phyloP scores from a whole-genome alignment of 2,113 vertebrate species.

The Mastomys coucha region DNA sequence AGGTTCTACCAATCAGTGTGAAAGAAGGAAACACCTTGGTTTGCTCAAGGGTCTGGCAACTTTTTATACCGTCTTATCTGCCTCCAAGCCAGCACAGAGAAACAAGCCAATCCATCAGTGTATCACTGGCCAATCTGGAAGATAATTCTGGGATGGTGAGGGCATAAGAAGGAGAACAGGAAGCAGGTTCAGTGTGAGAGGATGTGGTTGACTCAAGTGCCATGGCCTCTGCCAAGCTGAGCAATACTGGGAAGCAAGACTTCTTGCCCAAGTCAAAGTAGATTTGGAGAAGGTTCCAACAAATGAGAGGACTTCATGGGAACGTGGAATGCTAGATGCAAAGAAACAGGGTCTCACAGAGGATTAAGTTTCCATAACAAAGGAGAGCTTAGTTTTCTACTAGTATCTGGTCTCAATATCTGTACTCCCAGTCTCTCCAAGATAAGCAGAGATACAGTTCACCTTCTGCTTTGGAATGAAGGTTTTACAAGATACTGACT shows the following conservation, averaged over 20 bases:
- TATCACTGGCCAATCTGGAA: slow-evolving; percentile 3
- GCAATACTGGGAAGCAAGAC: neutral
- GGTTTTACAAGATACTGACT: neutral
- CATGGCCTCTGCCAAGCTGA: neutral
- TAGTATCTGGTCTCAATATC: neutral
- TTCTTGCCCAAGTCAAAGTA: neutral
- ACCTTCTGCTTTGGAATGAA: neutral
- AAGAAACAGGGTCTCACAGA: neutral
- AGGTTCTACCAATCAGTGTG: neutral
- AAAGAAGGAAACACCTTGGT: neutral
- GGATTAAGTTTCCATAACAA: neutral
- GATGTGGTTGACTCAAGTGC: neutral
- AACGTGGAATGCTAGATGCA: neutral
- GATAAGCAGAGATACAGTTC: neutral
- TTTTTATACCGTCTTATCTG: neutral
- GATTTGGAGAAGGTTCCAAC: neutral
- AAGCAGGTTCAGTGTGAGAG: neutral
- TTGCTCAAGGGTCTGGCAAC: neutral
- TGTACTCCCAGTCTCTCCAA: neutral
- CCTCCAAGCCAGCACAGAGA: neutral
- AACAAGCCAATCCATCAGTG: neutral
- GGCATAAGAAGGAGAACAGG: neutral
- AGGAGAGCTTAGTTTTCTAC: neutral
- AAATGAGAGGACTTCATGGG: neutral
- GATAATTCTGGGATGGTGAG: slow-evolving; percentile 17